Evolutionary conservation across 2,888 invertebrate species (phyloP).

Genomic region (Eremobia ochroleuca): DNA sequence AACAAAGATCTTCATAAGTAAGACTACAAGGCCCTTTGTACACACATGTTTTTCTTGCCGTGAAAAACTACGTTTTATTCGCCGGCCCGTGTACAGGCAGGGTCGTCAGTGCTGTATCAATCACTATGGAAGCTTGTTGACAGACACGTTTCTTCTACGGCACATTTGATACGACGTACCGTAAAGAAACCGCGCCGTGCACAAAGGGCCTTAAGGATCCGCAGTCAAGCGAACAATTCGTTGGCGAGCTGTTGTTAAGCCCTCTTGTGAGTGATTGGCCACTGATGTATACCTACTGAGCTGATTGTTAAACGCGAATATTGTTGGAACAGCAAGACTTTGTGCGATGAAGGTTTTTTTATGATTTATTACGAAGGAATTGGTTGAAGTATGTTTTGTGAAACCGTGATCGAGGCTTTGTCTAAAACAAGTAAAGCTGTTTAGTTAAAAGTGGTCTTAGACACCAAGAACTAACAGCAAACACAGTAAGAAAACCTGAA

Average conservation of each 20-base stretch:
- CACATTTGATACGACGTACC: not conserved
- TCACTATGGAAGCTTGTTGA: not conserved
- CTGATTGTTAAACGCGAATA: conserved; percentile 44
- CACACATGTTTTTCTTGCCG: not conserved
- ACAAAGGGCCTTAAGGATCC: not conserved
- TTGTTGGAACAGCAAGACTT: conserved; percentile 13
- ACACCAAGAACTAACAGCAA: not conserved
- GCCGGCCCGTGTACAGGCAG: not conserved
- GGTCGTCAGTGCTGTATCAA: not conserved
- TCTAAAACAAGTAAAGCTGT: not conserved
- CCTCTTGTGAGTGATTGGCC: conserved; percentile 61
- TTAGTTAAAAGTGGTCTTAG: not conserved
- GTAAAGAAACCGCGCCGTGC: not conserved
- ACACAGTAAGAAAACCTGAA: not conserved
- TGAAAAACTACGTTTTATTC: not conserved
- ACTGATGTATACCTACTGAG: conserved; percentile 43
- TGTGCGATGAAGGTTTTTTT: not conserved
- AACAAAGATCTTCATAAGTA: conserved; percentile 22
- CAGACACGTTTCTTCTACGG: not conserved
- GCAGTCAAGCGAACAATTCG: conserved; percentile 56
- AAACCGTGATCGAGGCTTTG: not conserved
- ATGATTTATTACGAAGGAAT: conserved; percentile 13
- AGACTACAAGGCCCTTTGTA: conserved; percentile 6
- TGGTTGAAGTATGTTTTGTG: not conserved
- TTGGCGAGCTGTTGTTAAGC: conserved; percentile 52